Base-by-base conservation (phyloP, 2,797 vertebrate species). In the Trichosurus vulpecula region DNA sequence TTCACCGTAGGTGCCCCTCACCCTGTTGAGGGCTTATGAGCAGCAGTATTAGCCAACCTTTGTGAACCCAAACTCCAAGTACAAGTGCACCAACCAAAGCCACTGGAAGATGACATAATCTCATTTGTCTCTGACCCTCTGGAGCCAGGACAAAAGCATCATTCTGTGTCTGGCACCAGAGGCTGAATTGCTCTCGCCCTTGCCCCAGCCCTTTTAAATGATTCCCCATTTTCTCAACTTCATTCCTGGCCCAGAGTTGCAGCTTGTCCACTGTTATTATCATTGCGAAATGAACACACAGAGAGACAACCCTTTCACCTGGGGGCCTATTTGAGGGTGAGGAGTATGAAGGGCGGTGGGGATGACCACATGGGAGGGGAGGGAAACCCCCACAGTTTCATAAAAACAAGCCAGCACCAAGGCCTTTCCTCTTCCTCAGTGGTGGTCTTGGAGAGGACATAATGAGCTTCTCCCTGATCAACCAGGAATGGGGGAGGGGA, bases 401-500 rank as follows among this genome's bases (percentile, higher is more conserved):
- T 52, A 91, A 66, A 95, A 54, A 74, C 27, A n/a, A 25, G 94
- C 53, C 56, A 29, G 29, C 1, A 31, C 41, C 0, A 0, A 53
- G 52, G 61, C 56, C 56, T 29, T 29, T 11, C 4, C 30, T 94
- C 54, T 54, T 91, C 66, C 6, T 3, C 81, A 55, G 61, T 22
- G 1, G 56, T 27, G 92, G 47, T 31, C 90, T 57, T 30, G 0
- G 41, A 54, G 54, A 52, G 52, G 54, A 13, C 4, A 97, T 97
- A 96, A 96, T 91, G 96, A 97, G 93, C 96, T 96, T n/a, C 96
- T 91, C 92, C 95, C n/a, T 93, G 93, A 97, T 96, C 97, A 96
- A 94, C 66, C 0, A 0, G 95, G 97, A 97, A 93, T 97, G 97
- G 97, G 98, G 97, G 81, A 94, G 96, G 90, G 54, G 0, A 0